Conservation (phyloP, 2,888 invertebrate species). For the Isoperla grammatica region DNA sequence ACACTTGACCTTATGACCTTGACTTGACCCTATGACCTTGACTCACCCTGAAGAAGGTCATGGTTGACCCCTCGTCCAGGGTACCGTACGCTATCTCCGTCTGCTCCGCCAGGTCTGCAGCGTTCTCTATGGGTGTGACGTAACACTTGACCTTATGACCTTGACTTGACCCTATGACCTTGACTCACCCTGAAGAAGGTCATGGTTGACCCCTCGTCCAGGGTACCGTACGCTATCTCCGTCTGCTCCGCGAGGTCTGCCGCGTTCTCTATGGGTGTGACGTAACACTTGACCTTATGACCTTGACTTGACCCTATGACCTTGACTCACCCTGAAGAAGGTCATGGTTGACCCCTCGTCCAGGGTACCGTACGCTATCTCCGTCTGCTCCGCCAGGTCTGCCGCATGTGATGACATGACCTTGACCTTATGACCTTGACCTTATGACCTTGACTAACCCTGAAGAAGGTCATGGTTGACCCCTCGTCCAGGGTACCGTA, state of each 20-base stretch:
- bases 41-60: conserved; percentile 92
- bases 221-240: conserved; percentile 88
- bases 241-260: conserved; percentile 93
- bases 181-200: conserved; percentile 89
- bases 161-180: too few relatives aligned
- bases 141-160: conserved; percentile 78
- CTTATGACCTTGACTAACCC: too few relatives aligned
- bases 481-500: conserved; percentile 94
- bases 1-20: conserved; percentile 67
- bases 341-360: conserved; percentile 95
- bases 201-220: conserved; percentile 93
- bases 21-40: too few relatives aligned
- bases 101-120: conserved; percentile 92
- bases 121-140: conserved; percentile 91
- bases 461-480: conserved; percentile 96
- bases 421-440: too few relatives aligned
- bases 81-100: conserved; percentile 92
- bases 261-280: conserved; percentile 91
- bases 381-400: conserved; percentile 89
- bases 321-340: conserved; percentile 87
- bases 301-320: too few relatives aligned
- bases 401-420: conserved; percentile 69
- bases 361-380: conserved; percentile 90
- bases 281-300: conserved; percentile 84
- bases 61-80: conserved; percentile 88